Percentiles rank a stretch among this genome's conserved stretches.
phyloP scores from a whole-genome alignment of 2,888 invertebrate genomes.

The Philopedon plagiatum region DNA sequence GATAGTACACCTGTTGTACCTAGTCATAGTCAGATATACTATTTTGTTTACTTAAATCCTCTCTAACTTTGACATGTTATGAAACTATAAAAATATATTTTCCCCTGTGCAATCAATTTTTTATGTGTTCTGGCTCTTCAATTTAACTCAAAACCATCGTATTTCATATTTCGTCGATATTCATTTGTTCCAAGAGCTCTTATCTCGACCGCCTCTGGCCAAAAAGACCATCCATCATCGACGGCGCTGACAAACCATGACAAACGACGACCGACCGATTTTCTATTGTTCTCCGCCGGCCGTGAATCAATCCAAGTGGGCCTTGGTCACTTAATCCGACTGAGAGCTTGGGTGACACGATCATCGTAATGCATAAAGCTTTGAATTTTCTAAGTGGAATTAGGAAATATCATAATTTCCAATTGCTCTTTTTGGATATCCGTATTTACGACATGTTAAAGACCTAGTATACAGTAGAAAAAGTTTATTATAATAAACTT shows the following conservation, averaged over 20 bases:
- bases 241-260: constrained; percentile 48
- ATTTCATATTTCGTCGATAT: constrained; percentile 30
- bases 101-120: background rate
- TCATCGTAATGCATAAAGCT: constrained; percentile 25
- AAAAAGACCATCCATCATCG: constrained; percentile 46
- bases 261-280: constrained; percentile 48
- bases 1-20: no score
- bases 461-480: no score
- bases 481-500: no score
- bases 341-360: constrained; percentile 58
- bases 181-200: constrained; percentile 39
- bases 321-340: constrained; percentile 61
- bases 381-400: constrained; percentile 29
- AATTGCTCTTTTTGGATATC: background rate
- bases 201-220: constrained; percentile 42
- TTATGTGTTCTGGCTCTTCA: background rate
- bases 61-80: no score
- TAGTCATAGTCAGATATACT: no score
- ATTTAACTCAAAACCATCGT: constrained; percentile 27
- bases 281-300: constrained; percentile 49
- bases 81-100: no score
- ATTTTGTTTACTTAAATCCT: no score
- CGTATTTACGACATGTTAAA: no score
- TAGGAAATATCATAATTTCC: background rate
- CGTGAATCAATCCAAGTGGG: constrained; percentile 49